Conservation (phyloP, 2,797 vertebrate species). For the Rhodeus uyekii region DNA sequence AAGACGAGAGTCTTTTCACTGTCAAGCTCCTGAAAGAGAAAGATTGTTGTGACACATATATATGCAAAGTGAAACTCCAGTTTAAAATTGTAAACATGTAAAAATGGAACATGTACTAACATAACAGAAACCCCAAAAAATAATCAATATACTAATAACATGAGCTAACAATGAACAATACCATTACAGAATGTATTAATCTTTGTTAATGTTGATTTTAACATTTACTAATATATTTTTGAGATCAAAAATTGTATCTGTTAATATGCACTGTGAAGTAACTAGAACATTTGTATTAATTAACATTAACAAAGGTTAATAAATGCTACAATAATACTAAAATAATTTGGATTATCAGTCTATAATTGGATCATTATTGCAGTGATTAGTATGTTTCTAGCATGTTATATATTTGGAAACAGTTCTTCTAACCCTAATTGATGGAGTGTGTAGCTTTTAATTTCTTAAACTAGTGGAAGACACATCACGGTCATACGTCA, state of each 20-base stretch:
- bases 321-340: too few relatives aligned
- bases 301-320: neutral
- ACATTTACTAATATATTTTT: neutral
- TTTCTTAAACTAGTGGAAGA: too few relatives aligned
- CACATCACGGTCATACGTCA: too few relatives aligned
- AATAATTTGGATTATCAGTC: too few relatives aligned
- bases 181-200: neutral
- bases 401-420: too few relatives aligned
- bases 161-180: too few relatives aligned
- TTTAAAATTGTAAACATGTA: neutral
- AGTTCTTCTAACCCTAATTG: too few relatives aligned
- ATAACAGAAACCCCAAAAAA: neutral
- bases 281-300: too few relatives aligned
- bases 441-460: too few relatives aligned
- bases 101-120: neutral
- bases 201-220: neutral
- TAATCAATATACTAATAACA: too few relatives aligned
- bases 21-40: slow-evolving; percentile 74
- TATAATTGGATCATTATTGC: too few relatives aligned
- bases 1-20: slow-evolving; percentile 71
- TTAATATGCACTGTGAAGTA: neutral
- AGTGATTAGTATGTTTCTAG: too few relatives aligned
- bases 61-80: neutral
- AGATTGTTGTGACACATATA: neutral
- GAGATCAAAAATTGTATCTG: neutral